Conservation (phyloP, 2,113 vertebrate genomes). For the Pavo muticus region DNA sequence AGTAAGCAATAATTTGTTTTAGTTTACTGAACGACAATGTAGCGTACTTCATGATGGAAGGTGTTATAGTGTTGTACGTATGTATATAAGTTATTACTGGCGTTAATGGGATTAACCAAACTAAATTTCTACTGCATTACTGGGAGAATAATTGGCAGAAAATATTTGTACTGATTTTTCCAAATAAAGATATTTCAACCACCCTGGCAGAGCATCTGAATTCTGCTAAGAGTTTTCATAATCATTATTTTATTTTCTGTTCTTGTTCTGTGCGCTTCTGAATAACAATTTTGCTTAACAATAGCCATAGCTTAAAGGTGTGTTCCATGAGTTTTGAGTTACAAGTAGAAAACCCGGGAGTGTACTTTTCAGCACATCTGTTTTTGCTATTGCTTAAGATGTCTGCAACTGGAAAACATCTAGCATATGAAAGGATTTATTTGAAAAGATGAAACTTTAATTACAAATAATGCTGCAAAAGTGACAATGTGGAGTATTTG, state of each 20-base stretch:
- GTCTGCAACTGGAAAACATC: neutral
- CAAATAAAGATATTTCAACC: neutral
- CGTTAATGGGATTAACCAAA: neutral
- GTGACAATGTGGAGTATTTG: neutral
- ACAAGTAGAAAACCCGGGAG: neutral
- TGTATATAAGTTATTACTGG: neutral
- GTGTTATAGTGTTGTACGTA: neutral
- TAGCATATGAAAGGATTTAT: neutral
- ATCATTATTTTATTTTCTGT: neutral
- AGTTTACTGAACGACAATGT: neutral
- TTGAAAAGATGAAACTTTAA: slow-evolving; percentile 17
- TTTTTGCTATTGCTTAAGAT: slow-evolving; percentile 26
- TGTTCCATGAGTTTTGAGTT: neutral
- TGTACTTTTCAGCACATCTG: neutral
- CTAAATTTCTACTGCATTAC: neutral
- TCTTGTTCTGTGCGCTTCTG: neutral
- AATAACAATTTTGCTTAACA: neutral
- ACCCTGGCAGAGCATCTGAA: neutral
- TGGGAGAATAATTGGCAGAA: neutral
- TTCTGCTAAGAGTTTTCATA: neutral
- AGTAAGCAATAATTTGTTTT: neutral
- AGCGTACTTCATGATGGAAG: neutral
- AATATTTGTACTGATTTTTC: neutral
- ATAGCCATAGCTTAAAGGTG: neutral
- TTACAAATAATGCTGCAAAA: slow-evolving; percentile 4